Conservation (phyloP, 2,113 vertebrate species). For the Sus scrofa region DNA sequence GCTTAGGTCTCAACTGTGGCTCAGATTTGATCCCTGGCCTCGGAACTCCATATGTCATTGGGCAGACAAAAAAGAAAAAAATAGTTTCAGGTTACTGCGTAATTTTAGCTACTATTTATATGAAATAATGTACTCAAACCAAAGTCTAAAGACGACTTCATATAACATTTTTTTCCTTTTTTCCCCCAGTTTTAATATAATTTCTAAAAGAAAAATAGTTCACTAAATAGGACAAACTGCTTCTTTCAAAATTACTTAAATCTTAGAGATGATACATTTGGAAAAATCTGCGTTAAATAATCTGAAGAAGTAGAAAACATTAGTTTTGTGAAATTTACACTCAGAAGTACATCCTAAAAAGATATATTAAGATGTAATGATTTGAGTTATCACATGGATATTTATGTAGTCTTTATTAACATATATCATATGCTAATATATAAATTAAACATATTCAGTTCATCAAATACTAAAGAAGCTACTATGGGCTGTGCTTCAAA, state of each 20-base stretch:
- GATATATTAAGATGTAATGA: not conserved
- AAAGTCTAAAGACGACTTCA: constrained; percentile 32
- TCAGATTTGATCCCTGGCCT: too few species aligned
- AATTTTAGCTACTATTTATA: constrained; percentile 18
- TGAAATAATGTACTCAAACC: constrained; percentile 35
- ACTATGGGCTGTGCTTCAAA: not conserved
- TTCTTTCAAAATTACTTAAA: constrained; percentile 10
- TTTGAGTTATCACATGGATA: not conserved
- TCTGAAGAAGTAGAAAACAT: not conserved
- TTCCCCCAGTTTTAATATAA: not conserved
- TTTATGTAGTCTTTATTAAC: constrained; percentile 12
- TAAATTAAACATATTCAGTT: not conserved
- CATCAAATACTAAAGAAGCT: not conserved
- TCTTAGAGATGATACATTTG: not conserved
- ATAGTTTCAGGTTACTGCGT: not conserved
- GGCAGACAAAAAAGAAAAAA: too few species aligned
- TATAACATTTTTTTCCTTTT: not conserved
- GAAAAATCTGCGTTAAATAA: constrained; percentile 4
- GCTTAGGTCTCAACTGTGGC: too few species aligned
- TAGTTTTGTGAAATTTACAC: not conserved
- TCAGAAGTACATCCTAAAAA: constrained; percentile 10
- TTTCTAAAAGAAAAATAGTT: not conserved
- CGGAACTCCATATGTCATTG: too few species aligned
- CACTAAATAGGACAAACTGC: not conserved
- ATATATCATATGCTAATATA: not conserved